phyloP scores from a whole-genome alignment of 2,797 vertebrate species.

The Cichlasoma orientale region DNA sequence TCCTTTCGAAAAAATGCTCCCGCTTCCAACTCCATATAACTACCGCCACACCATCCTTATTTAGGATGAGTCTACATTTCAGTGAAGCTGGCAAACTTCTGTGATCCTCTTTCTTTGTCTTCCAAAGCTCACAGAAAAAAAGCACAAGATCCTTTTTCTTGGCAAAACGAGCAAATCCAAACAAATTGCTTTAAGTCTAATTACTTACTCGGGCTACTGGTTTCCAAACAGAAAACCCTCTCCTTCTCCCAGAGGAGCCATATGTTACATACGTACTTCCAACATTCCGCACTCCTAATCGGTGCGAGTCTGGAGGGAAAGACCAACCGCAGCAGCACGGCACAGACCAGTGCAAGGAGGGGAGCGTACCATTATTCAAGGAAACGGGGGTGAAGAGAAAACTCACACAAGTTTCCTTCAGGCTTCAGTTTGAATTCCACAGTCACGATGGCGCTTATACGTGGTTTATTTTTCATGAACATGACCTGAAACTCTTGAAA shows the following conservation, averaged over 20 bases:
- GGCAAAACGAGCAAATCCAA: not conserved
- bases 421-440: no score
- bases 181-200: not conserved
- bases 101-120: not conserved
- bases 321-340: slow-evolving; percentile 38
- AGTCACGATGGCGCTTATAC: not conserved
- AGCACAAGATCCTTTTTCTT: not conserved
- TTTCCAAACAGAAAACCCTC: slow-evolving; percentile 10
- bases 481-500: not conserved
- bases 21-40: slow-evolving; percentile 49
- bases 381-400: slow-evolving; percentile 40
- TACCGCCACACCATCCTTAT: slow-evolving; percentile 58
- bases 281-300: slow-evolving; percentile 5
- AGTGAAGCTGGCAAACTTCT: slow-evolving; percentile 50
- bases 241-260: slow-evolving; percentile 7
- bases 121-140: not conserved
- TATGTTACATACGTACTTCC: not conserved
- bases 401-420: slow-evolving; percentile 1
- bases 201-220: not conserved
- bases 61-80: slow-evolving; percentile 50
- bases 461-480: not conserved
- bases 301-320: slow-evolving; percentile 25
- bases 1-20: slow-evolving; percentile 40
- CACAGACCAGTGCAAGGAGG: slow-evolving; percentile 34
- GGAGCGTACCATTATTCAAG: slow-evolving; percentile 66